These are phyloP conservation scores for Rhamphomyia laevipes DNA, from an alignment of 2,888 invertebrate species.

Conservation along the genomic window DNA sequence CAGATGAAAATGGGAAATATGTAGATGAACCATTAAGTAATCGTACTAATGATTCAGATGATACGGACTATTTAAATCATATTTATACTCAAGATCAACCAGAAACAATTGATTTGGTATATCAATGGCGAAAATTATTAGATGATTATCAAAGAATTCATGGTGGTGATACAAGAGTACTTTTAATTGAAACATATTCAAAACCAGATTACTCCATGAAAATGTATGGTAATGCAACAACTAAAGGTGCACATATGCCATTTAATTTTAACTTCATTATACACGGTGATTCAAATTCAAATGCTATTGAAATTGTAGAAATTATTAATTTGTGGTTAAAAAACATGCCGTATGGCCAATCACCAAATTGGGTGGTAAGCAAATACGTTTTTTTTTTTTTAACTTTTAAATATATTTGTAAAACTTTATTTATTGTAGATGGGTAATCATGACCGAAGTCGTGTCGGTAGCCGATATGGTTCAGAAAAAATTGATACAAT, in stretches of 20 bases:
- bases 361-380: constrained; percentile 57
- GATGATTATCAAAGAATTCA: constrained; percentile 41
- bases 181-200: constrained; percentile 53
- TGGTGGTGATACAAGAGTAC: constrained; percentile 38
- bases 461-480: constrained; percentile 53
- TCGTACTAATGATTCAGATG: constrained; percentile 34
- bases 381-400: neutral
- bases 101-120: constrained; percentile 52
- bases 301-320: constrained; percentile 40
- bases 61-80: constrained; percentile 46
- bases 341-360: constrained; percentile 41
- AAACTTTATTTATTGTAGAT: constrained; percentile 35
- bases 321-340: constrained; percentile 46
- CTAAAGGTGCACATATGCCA: constrained; percentile 46
- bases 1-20: constrained; percentile 42
- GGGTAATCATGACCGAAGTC: constrained; percentile 57
- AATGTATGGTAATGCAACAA: constrained; percentile 45
- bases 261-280: constrained; percentile 54
- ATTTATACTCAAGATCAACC: constrained; percentile 47
- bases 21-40: constrained; percentile 44
- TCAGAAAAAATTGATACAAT: constrained; percentile 58
- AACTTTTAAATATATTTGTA: neutral
- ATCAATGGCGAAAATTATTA: constrained; percentile 51
- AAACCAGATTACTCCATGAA: constrained; percentile 39
- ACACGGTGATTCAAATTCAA: constrained; percentile 36